Evolutionary conservation across 2,797 vertebrate genomes (phyloP), one percentile per base, ranked within the genome.

Genomic region (Sparidentex hasta): DNA sequence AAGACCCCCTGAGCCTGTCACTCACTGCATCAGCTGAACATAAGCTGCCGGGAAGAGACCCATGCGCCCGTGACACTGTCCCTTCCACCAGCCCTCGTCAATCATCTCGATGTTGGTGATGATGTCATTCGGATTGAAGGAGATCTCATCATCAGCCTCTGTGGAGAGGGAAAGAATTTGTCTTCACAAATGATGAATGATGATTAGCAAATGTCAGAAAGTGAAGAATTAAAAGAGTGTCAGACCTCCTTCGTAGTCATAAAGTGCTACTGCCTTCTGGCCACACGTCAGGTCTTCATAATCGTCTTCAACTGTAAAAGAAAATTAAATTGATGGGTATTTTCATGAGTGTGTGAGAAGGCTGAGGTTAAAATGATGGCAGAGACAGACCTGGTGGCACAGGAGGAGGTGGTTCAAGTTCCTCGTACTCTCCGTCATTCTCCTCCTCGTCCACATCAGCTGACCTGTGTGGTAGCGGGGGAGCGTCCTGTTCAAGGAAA

Each of bases 81-180:
- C 98, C 78, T 88, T 95, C 98, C 98, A 98, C 98, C 98, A 99
- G 80, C 96, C 97, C 77, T 98, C 97, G 0, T 98, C 97, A 41
- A 98, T 94, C 96, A 97, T 98, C 94, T 98, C 97, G 1, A 99
- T 96, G 87, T 97, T 93, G 17, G 95, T 97, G 93, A 99, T 97
- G 59, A 96, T 52, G 51, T 99, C 98, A 0, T 96, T 94, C 0
- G 96, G 97, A 57, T 96, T 94, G 85, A 99, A 98, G 74, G 98
- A 98, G 87, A 99, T 95, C 87, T 99, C 98, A 20, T 99, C 98
- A 5, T 96, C 96, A 5, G 95, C 98, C 82, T 97, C 98, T 99
- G 95, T 47, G 76, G 4, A 55, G 76, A 86, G 2, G 14, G 1
- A 13, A 25, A 70, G 2, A 2, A 43, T 71, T 16, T 65, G 58